phyloP scores from a whole-genome alignment of 2,797 vertebrate genomes.

The Pseudomugil gertrudae region DNA sequence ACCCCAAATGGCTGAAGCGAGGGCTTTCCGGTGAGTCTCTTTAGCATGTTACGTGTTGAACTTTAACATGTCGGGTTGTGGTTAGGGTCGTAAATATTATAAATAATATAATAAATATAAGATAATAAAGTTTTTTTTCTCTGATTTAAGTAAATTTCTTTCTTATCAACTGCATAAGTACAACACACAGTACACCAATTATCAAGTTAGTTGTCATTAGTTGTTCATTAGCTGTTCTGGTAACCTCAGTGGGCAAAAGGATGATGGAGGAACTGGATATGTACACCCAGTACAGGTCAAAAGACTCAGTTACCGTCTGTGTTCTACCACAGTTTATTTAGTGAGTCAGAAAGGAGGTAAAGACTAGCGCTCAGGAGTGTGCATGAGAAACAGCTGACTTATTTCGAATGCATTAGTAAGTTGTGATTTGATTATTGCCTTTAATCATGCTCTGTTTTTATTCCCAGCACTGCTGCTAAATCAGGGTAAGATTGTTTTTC shows the following conservation, averaged over 20 bases:
- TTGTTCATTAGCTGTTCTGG: conserved; percentile 14
- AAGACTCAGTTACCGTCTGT: conserved; percentile 21
- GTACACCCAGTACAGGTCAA: conserved; percentile 10
- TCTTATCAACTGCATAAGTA: conserved; percentile 47
- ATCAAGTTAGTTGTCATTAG: conserved; percentile 35
- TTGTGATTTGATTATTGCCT: not conserved
- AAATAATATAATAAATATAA: not conserved
- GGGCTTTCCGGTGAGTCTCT: conserved; percentile 87
- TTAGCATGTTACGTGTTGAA: not conserved
- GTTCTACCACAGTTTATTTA: conserved; percentile 17
- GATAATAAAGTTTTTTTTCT: not conserved
- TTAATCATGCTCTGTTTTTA: conserved; percentile 51
- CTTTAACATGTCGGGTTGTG: not conserved
- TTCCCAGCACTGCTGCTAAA: conserved; percentile 80
- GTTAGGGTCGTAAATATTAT: not conserved
- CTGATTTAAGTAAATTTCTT: conserved; percentile 4
- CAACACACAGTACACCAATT: conserved; percentile 18
- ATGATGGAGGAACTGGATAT: conserved; percentile 32
- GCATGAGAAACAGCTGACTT: not conserved
- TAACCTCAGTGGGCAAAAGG: conserved; percentile 19
- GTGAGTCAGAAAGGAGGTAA: not conserved
- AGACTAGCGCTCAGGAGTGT: not conserved
- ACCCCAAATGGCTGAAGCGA: conserved; percentile 92
- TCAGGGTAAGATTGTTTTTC: conserved; percentile 77
- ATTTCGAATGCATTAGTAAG: not conserved